Conservation (phyloP, 2,797 vertebrate genomes). For the Macrochelys suwanniensis region DNA sequence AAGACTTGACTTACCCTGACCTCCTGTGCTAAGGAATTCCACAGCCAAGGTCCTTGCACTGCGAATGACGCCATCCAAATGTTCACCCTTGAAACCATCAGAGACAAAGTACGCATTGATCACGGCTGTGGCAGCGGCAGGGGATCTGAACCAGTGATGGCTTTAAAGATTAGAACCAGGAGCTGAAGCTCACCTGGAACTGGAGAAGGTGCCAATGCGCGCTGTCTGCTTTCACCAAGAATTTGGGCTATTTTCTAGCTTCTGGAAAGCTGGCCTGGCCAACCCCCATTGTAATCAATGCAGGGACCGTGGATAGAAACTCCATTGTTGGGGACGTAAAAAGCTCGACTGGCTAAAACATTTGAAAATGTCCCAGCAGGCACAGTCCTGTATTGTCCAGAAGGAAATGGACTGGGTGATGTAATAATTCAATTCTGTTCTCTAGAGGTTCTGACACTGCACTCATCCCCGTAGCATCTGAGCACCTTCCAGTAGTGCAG, state of each 20-base stretch:
- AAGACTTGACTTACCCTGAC: not conserved
- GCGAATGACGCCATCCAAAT: too few relatives aligned
- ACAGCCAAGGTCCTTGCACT: not conserved
- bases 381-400: not conserved
- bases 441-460: not conserved
- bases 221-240: not conserved
- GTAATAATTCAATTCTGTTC: not conserved
- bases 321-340: not conserved
- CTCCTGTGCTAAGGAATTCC: not conserved
- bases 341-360: not conserved
- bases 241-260: not conserved
- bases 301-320: not conserved
- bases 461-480: not conserved
- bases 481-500: too few relatives aligned
- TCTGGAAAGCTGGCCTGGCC: not conserved
- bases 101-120: too few relatives aligned
- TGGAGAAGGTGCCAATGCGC: not conserved
- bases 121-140: not conserved
- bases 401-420: not conserved
- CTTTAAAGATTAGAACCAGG: not conserved
- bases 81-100: not conserved
- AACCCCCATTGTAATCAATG: not conserved
- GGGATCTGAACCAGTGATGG: not conserved
- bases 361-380: not conserved
- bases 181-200: not conserved